Evolutionary conservation across 2,113 vertebrate genomes (phyloP).

Genomic region (Oryzias woworae): DNA sequence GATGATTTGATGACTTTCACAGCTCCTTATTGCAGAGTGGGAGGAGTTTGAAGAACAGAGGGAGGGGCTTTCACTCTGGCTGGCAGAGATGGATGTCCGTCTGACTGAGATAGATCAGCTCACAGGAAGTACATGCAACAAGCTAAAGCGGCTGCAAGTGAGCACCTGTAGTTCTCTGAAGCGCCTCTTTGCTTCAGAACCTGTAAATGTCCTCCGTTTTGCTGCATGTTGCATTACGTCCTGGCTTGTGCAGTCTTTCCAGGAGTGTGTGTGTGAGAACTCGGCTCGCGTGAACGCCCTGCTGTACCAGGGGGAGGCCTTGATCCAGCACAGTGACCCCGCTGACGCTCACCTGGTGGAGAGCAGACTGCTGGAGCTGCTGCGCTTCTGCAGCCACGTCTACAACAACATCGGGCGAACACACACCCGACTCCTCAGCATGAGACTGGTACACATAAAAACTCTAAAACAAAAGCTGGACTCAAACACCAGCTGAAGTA

Average conservation of each 20-base stretch:
- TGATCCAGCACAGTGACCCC: constrained; percentile 76
- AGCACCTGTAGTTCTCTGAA: not conserved
- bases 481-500: too few species aligned
- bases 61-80: constrained; percentile 74
- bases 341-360: constrained; percentile 72
- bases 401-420: constrained; percentile 74
- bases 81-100: constrained; percentile 76
- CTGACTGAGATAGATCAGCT: constrained; percentile 74
- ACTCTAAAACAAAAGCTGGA: too few species aligned
- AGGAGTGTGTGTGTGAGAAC: constrained; percentile 76
- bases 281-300: constrained; percentile 71
- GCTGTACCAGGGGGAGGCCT: constrained; percentile 73
- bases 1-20: not conserved
- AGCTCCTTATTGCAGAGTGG: constrained; percentile 75
- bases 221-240: not conserved
- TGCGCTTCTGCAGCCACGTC: constrained; percentile 73
- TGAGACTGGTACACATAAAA: constrained; percentile 75
- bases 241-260: constrained; percentile 69
- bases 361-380: constrained; percentile 74
- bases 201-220: not conserved
- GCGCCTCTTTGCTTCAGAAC: not conserved
- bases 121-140: constrained; percentile 68
- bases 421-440: constrained; percentile 83
- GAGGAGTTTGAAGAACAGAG: constrained; percentile 77
- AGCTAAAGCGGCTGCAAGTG: constrained; percentile 78